Conservation (phyloP, 2,888 invertebrate species). For the Campoletis raptor region DNA sequence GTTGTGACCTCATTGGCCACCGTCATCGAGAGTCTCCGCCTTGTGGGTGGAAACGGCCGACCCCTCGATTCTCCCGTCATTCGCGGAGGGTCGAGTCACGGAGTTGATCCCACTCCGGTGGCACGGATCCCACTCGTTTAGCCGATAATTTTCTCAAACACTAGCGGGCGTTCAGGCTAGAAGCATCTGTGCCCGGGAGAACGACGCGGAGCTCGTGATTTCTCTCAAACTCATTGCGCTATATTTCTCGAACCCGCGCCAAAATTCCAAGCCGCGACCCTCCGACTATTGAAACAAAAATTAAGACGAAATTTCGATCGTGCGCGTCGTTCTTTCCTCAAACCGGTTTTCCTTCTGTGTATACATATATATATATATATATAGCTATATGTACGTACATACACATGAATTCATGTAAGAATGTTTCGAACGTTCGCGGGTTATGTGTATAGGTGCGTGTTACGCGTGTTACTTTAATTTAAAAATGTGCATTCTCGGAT, state of each 20-base stretch:
- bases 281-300: neutral
- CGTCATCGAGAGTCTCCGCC: conserved; percentile 5
- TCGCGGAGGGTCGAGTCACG: conserved; percentile 23
- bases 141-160: conserved; percentile 85
- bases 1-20: conserved; percentile 37
- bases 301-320: neutral
- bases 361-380: neutral
- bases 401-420: neutral
- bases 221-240: conserved; percentile 34
- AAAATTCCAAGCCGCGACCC: neutral
- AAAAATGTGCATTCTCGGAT: neutral
- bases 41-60: conserved; percentile 23
- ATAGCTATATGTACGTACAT: neutral
- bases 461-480: neutral
- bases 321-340: neutral
- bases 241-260: neutral
- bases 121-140: conserved; percentile 80
- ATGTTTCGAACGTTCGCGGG: neutral
- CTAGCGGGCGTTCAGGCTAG: conserved; percentile 84
- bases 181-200: conserved; percentile 76
- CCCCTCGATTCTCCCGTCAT: conserved; percentile 50
- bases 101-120: conserved; percentile 74
- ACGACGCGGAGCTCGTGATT: conserved; percentile 63
- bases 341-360: neutral
- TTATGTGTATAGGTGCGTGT: neutral